phyloP scores from a whole-genome alignment of 2,888 invertebrate species.

The Minunthozetes semirufus region DNA sequence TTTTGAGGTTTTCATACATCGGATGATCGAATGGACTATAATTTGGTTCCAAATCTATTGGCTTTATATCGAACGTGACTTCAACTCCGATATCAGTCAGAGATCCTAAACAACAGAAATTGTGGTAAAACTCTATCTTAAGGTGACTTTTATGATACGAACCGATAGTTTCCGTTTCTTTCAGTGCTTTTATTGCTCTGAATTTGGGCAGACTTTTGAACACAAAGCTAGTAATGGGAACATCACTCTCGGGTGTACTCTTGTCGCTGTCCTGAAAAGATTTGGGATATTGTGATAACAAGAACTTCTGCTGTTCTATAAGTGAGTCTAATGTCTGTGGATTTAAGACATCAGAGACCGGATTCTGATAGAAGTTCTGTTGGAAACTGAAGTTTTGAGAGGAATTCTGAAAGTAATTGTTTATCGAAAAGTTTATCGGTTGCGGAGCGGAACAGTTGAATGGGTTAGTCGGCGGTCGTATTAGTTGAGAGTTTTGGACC shows the following conservation, averaged over 20 bases:
- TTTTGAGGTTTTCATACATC: background rate
- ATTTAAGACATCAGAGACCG: background rate
- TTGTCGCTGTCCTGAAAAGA: background rate
- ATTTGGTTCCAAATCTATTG: background rate
- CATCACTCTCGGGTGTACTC: background rate
- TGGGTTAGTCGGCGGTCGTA: too few relatives aligned
- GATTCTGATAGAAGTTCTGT: background rate
- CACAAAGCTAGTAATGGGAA: background rate
- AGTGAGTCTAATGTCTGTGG: background rate
- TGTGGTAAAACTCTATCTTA: background rate
- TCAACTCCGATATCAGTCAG: background rate
- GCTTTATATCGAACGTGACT: background rate
- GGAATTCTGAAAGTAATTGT: background rate
- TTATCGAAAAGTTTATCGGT: background rate
- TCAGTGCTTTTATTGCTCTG: background rate
- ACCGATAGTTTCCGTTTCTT: background rate
- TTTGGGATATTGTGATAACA: background rate
- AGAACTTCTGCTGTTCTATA: background rate
- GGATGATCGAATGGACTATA: background rate
- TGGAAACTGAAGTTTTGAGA: background rate
- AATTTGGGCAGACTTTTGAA: slow-evolving; percentile 18
- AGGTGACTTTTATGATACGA: background rate
- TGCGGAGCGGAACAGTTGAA: background rate
- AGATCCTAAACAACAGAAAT: background rate
- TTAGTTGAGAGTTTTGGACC: too few relatives aligned